Evolutionary conservation across 2,113 vertebrate genomes (phyloP), one percentile per base, ranked within the genome.

Genomic region (Forbesichthys agassizii): DNA sequence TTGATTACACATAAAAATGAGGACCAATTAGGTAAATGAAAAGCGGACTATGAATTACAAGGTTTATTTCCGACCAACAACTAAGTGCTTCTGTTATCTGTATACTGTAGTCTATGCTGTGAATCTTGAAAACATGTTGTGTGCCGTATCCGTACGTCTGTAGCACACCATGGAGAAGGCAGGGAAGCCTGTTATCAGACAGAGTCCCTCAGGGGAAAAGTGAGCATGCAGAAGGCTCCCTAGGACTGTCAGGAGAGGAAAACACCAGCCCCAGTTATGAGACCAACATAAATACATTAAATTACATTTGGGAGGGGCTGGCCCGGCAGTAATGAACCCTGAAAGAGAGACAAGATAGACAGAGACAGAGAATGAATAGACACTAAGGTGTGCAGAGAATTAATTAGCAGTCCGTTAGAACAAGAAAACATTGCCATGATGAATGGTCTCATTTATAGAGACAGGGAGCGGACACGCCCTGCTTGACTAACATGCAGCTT

Each of bases 391-490:
- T 78, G 85, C 84, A 89, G 82, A 75, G 79, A 86, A 91, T 92
- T 92, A 87, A 88, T 84, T 84, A 87, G 92, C 90, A 92, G 92
- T 88, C 90, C 77, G 85, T 86, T 91, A 90, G 90, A 90, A 76
- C 69, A 79, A 78, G 87, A 90, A 92, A 91, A 92, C 81, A 84
- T 66, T 86, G 86, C 48, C 16, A 83, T 93, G 92, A 94, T 91
- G 91, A 93, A 94, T 90, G 71, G 71, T 90, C 90, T 93, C 87
- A 91, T 93, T 93, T 94, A 90, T 92, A 84, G 77, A 64, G 82
- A 66, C 36, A 42, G 70, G 85, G 82, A 78, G 77, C 78, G 71
- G 78, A 77, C 68, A 80, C 79, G 56, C 84, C 88, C 77, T 66
- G 66, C 79, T 83, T 60, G 81, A 87, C 82, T 73, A 61, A 65